Evolutionary conservation across 1,140 invertebrate genomes (phyloP).

Genomic region (Heliconius himera): DNA sequence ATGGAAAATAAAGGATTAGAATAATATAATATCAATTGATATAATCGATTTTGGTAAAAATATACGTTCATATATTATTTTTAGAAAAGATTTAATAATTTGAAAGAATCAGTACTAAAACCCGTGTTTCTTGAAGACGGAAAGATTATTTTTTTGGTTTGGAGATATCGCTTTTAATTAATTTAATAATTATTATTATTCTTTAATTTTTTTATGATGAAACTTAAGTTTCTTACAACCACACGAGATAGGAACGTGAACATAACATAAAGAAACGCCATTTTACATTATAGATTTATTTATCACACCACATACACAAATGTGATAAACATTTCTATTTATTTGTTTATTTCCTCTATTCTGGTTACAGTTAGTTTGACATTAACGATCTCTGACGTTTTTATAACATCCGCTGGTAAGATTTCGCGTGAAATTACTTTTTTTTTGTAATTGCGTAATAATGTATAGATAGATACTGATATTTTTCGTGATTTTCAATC

Average conservation of each 20-base stretch:
- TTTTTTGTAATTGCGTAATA: neutral
- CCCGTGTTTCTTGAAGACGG: no score
- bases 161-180: no score
- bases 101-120: no score
- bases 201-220: no score
- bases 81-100: no score
- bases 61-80: no score
- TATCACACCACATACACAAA: neutral
- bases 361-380: conserved; percentile 44
- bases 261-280: neutral
- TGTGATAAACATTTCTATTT: neutral
- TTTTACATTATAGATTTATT: neutral
- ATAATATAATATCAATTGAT: no score
- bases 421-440: neutral
- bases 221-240: neutral
- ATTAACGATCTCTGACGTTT: conserved; percentile 45
- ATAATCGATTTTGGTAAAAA: no score
- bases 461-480: no score
- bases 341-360: neutral
- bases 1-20: no score
- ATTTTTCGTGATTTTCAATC: neutral
- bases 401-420: conserved; percentile 36
- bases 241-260: neutral
- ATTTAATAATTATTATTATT: no score
- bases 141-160: no score